Evolutionary conservation across 2,797 vertebrate genomes (phyloP).

Genomic region (Salarias fasciatus): DNA sequence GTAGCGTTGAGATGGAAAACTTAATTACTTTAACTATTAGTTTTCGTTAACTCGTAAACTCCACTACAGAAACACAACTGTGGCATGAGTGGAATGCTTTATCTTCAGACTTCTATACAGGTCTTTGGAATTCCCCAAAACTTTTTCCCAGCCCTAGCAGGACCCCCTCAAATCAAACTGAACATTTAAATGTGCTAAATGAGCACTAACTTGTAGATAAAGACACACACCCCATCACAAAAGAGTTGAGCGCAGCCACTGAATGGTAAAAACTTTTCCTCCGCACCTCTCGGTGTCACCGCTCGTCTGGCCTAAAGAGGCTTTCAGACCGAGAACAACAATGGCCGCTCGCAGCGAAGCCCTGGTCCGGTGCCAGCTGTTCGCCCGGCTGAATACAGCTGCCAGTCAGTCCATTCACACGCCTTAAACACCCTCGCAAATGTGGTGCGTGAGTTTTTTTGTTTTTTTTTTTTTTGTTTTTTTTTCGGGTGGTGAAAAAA

Average conservation of each 20-base stretch:
- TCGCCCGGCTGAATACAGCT: constrained; percentile 53
- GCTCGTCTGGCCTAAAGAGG: constrained; percentile 55
- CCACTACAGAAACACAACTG: no score
- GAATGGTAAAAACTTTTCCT: constrained; percentile 53
- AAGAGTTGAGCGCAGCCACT: constrained; percentile 31
- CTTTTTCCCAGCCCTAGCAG: constrained; percentile 42
- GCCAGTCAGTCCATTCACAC: constrained; percentile 61
- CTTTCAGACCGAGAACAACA: constrained; percentile 53
- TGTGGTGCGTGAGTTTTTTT: constrained; percentile 26
- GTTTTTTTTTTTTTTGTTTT: constrained; percentile 10
- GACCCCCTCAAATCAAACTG: constrained; percentile 26
- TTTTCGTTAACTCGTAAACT: no score
- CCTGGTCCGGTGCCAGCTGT: constrained; percentile 58
- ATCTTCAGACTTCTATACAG: constrained; percentile 9
- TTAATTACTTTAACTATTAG: no score
- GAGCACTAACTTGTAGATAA: background rate
- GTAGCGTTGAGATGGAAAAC: no score
- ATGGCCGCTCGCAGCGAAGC: constrained; percentile 39
- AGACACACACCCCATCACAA: constrained; percentile 28
- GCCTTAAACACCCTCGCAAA: constrained; percentile 34
- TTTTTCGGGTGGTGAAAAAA: constrained; percentile 3
- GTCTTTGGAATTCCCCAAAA: constrained; percentile 27
- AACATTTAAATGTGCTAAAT: constrained; percentile 38
- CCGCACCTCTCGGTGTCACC: constrained; percentile 50
- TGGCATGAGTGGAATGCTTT: constrained; percentile 7